Base-by-base conservation (phyloP, 2,113 vertebrate species). In the Thalassarche chlororhynchos region DNA sequence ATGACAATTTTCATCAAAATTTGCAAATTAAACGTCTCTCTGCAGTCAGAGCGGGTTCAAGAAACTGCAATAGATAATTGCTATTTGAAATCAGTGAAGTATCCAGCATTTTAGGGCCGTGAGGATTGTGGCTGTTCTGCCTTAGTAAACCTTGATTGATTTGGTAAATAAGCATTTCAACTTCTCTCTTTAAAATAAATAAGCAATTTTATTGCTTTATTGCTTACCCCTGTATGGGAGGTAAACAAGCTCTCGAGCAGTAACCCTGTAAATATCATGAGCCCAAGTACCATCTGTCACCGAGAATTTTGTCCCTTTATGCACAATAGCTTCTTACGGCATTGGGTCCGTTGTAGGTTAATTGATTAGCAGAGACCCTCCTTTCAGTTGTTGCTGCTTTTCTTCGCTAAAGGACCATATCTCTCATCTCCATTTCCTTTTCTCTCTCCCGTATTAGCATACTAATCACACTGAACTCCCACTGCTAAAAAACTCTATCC, bases 91-190 rank as follows among this genome's bases (percentile, higher is more conserved):
- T 95, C 91, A 96, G 80, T 95, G 95, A 98, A 98, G 84, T 94
- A 95, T 86, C 95, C 96, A 94, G 77, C 62, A 38, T 87, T 97
- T 97, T 93, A 96, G 74, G 96, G 92, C 85, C 24, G 12, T 60
- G 96, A 95, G 92, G 87, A 95, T 68, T 86, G 90, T 88, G 62
- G 76, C 92, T 97, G 94, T 97, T 98, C 96, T 98, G 97, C 95
- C 93, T 97, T 98, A 94, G 93, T 98, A 98, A 98, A 95, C 89
- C 93, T 97, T 95, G 97, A 97, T 97, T 97, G 96, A 97, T 98
- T 97, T 95, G 91, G 93, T 98, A 98, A 97, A 96, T 97, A 98
- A 97, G 97, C 95, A 98, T 98, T 97, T 97, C 97, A 97, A 98
- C 85, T 95, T 95, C 87, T 96, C 95, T 97, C 96, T 98, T 98